phyloP scores from a whole-genome alignment of 2,888 invertebrate genomes.

The Drosophila mettleri region DNA sequence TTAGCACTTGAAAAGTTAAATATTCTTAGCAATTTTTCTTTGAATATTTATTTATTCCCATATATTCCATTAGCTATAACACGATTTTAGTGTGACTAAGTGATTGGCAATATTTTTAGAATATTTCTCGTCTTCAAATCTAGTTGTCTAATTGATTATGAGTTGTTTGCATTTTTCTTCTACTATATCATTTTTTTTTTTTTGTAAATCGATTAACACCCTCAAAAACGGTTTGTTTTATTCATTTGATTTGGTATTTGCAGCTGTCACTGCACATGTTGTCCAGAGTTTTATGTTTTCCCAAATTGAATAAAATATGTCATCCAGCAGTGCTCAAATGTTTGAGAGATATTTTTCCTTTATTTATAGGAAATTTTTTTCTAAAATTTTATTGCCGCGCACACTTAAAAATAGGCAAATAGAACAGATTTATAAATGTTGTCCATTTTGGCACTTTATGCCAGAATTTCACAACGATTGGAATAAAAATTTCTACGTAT shows the following conservation, averaged over 20 bases:
- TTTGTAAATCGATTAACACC: conserved; percentile 1
- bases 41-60: background rate
- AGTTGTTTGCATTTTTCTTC: background rate
- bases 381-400: conserved; percentile 24
- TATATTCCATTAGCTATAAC: background rate
- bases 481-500: conserved; percentile 10
- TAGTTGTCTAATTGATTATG: background rate
- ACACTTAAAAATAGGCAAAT: conserved; percentile 4
- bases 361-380: conserved; percentile 3
- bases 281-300: conserved; percentile 14
- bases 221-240: background rate
- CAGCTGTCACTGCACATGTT: conserved; percentile 27
- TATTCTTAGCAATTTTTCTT: background rate
- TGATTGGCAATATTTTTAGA: background rate
- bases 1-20: background rate
- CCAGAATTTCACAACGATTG: conserved; percentile 27
- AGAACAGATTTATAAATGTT: conserved; percentile 25
- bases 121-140: background rate
- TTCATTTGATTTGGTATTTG: background rate
- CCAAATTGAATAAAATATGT: conserved; percentile 48
- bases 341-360: conserved; percentile 16
- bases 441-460: conserved; percentile 17
- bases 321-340: conserved; percentile 25
- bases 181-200: background rate
- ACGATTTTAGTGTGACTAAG: too few species aligned